These are phyloP conservation scores for Channallabes apus DNA, from an alignment of 2,797 vertebrate genomes.

Conservation along the genomic window DNA sequence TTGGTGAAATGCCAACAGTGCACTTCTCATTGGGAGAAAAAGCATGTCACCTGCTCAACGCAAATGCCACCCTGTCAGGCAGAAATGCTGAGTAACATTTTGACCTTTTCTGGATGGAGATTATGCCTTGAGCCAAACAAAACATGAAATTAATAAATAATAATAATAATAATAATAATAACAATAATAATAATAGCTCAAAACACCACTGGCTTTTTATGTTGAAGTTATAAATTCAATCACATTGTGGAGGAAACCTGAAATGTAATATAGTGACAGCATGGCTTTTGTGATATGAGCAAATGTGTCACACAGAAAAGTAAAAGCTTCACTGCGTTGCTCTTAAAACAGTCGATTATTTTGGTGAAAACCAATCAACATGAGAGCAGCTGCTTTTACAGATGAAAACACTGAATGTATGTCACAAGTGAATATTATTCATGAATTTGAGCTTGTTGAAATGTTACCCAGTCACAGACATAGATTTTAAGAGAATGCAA, in stretches of 20 bases:
- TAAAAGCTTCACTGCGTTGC: neutral
- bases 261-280: neutral
- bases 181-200: neutral
- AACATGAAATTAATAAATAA: neutral
- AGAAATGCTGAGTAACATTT: conserved; percentile 20
- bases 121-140: neutral
- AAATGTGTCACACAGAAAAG: neutral
- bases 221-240: neutral
- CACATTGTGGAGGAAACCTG: neutral
- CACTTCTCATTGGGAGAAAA: conserved; percentile 20
- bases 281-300: neutral
- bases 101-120: conserved; percentile 3
- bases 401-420: neutral
- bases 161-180: neutral
- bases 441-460: neutral
- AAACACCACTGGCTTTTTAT: neutral
- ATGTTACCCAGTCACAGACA: neutral
- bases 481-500: no score
- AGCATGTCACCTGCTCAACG: conserved; percentile 8
- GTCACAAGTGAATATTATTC: neutral
- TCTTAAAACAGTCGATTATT: neutral
- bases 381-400: no score
- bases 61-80: conserved; percentile 30
- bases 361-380: neutral
- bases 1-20: conserved; percentile 22